Conservation (phyloP, 2,113 vertebrate genomes). For the Centropristis striata region DNA sequence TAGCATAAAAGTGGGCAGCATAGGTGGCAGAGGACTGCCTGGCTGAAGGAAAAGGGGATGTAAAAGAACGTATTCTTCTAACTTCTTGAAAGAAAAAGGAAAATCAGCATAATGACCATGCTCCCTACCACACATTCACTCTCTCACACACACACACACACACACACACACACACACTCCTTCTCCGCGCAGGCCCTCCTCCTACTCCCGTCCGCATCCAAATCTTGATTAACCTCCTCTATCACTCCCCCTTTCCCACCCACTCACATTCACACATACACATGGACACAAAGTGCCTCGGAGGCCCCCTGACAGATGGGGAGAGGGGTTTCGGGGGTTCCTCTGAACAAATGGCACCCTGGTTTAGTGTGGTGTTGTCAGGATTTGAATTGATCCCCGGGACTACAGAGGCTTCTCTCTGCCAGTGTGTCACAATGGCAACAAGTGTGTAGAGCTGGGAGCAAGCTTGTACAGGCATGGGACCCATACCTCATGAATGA, state of each 20-base stretch:
- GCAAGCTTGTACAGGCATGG: slow-evolving; percentile 88
- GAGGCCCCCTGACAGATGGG: slow-evolving; percentile 91
- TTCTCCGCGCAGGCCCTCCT: slow-evolving; percentile 59
- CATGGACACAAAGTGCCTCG: slow-evolving; percentile 82
- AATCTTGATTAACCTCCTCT: slow-evolving; percentile 88
- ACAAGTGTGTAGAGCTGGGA: slow-evolving; percentile 88
- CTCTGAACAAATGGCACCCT: slow-evolving; percentile 86
- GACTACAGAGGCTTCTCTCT: slow-evolving; percentile 87
- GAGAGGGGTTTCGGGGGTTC: slow-evolving; percentile 83
- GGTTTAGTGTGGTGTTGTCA: slow-evolving; percentile 88
- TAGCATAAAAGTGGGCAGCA: slow-evolving; percentile 87
- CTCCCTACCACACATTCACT: slow-evolving; percentile 85
- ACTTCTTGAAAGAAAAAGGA: slow-evolving; percentile 86
- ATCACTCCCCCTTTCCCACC: slow-evolving; percentile 82
- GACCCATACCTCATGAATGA: slow-evolving; percentile 86
- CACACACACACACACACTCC: slow-evolving; percentile 58
- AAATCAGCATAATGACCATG: slow-evolving; percentile 89
- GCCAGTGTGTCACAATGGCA: slow-evolving; percentile 88
- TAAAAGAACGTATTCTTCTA: slow-evolving; percentile 86
- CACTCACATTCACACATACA: slow-evolving; percentile 86
- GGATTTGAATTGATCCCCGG: slow-evolving; percentile 88
- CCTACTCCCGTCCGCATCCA: slow-evolving; percentile 80
- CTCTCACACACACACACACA: slow-evolving; percentile 46
- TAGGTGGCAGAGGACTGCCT: slow-evolving; percentile 85
- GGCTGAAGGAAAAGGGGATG: slow-evolving; percentile 76